Conservation (phyloP, 1,140 invertebrate species). For the Sipha flava region DNA sequence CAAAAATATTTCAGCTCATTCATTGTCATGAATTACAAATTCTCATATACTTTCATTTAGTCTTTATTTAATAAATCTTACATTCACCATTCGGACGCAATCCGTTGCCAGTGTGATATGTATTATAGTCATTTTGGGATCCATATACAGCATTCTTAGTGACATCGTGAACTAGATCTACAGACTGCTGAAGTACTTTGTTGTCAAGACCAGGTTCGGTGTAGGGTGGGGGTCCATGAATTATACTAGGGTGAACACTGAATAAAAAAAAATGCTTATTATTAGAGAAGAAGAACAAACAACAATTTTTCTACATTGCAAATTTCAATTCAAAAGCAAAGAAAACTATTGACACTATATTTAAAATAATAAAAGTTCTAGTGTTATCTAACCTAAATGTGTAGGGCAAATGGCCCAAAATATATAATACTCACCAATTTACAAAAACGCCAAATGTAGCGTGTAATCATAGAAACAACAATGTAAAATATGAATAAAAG, state of each 20-base stretch:
- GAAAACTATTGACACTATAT: not conserved
- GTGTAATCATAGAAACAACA: conserved; percentile 17
- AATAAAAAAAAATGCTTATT: conserved; percentile 32
- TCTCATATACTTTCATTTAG: not conserved
- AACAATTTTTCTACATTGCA: not conserved
- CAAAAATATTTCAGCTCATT: not conserved
- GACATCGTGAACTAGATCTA: conserved; percentile 72
- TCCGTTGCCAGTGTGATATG: conserved; percentile 41
- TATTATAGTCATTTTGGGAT: conserved; percentile 68
- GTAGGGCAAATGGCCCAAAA: not conserved
- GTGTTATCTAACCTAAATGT: not conserved
- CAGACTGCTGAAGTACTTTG: conserved; percentile 77
- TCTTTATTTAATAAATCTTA: conserved; percentile 23
- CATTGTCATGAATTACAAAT: not conserved
- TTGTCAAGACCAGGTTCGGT: conserved; percentile 77
- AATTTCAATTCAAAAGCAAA: not conserved
- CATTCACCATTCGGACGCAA: conserved; percentile 50
- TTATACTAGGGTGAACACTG: conserved; percentile 62
- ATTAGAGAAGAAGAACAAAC: not conserved
- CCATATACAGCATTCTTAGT: conserved; percentile 73
- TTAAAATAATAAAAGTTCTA: not conserved
- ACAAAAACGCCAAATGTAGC: conserved; percentile 28
- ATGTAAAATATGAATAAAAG: conserved; percentile 16
- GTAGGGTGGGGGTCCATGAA: conserved; percentile 75
- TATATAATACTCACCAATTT: conserved; percentile 24